These are phyloP conservation scores for Apomyelois bistriatella DNA, from an alignment of 2,888 invertebrate species.

Conservation along the genomic window DNA sequence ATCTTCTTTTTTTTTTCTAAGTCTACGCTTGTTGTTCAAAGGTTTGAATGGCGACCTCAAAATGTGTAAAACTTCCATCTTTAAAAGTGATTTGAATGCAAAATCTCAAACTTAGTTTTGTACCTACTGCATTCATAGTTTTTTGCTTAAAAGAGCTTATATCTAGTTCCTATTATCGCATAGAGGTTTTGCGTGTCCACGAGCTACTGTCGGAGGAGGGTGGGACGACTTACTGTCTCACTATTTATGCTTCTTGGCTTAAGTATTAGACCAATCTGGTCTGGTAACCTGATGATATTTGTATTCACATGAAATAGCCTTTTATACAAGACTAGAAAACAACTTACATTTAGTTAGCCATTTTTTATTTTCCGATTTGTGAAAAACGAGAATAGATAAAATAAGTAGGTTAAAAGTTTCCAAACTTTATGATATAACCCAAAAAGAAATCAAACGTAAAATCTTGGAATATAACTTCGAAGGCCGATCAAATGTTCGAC, in stretches of 20 bases:
- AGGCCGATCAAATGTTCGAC: background rate
- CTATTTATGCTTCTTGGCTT: conserved; percentile 50
- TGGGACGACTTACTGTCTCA: conserved; percentile 31
- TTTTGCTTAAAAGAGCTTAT: background rate
- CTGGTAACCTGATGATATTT: no score
- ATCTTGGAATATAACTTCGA: conserved; percentile 10
- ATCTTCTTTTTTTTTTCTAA: no score
- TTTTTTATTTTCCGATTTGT: background rate
- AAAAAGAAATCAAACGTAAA: conserved; percentile 1
- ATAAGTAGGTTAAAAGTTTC: background rate
- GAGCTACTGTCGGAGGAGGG: no score
- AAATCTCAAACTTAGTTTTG: no score
- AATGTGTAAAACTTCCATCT: no score
- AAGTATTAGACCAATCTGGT: conserved; percentile 34
- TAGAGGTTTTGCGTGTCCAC: background rate
- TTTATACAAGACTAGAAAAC: no score
- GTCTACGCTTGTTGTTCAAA: no score
- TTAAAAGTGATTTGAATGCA: no score
- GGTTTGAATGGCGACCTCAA: no score
- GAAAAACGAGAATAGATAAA: background rate
- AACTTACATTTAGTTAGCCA: background rate
- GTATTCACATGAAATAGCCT: no score
- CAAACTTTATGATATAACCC: conserved; percentile 3
- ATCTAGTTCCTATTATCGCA: background rate
- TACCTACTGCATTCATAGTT: no score